These are phyloP conservation scores for Mesorhabditis belari DNA, from an alignment of 2,888 invertebrate species.

Conservation along the genomic window DNA sequence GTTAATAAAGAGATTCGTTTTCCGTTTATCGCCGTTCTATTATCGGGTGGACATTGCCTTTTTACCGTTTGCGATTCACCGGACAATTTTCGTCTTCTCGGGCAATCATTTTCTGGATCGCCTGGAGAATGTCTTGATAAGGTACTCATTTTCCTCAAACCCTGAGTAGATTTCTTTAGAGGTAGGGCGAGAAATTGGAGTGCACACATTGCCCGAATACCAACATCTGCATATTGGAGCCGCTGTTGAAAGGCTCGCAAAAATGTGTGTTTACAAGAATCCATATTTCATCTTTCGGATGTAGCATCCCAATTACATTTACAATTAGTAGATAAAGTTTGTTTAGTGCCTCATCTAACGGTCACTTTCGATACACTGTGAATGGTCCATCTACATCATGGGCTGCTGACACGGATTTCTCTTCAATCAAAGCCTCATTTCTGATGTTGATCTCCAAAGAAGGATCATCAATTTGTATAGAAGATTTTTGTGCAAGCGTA, in stretches of 20 bases:
- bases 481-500: conserved; percentile 23
- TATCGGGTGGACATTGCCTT: conserved; percentile 48
- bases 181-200: conserved; percentile 15
- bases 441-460: conserved; percentile 6
- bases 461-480: conserved; percentile 7
- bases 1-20: conserved; percentile 44
- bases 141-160: conserved; percentile 17
- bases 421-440: conserved; percentile 27
- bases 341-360: conserved; percentile 13
- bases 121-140: conserved; percentile 50
- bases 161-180: background rate
- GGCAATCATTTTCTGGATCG: conserved; percentile 24
- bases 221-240: conserved; percentile 22
- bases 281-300: background rate
- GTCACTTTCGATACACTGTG: conserved; percentile 15
- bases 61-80: conserved; percentile 23
- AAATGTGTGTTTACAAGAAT: conserved; percentile 1
- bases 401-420: conserved; percentile 29
- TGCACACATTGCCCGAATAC: conserved; percentile 4
- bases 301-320: background rate
- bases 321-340: too few species aligned
- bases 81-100: conserved; percentile 28
- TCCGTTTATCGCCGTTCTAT: conserved; percentile 42
- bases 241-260: conserved; percentile 22
- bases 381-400: conserved; percentile 10